Base-by-base conservation (phyloP, 1,140 invertebrate species). In the Drosophila lacteicornis region DNA sequence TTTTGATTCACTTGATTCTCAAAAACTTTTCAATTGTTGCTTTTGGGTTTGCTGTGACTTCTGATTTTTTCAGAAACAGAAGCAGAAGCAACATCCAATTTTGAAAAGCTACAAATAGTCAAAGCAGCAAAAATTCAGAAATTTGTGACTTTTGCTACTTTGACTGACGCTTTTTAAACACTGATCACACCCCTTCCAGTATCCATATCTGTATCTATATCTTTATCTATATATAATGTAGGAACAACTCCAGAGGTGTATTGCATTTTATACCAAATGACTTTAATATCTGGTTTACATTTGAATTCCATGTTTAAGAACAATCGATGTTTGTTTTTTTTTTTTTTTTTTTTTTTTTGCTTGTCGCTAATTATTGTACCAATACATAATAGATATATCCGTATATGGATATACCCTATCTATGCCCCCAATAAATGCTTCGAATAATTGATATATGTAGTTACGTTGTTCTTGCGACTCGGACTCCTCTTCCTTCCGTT, bases 331-430 rank as follows among this genome's bases (percentile, higher is more conserved):
- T 80, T 66, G 49, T 40, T 45, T 50, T 27, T 59, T 62, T 73
- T 67, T 33, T 19, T 62, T 73, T 67, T 33, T 19, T 59, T 30
- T 57, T 50, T 22, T 67, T 50, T 53, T 75, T 87, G 66, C 78
- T 91, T 88, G 70, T 71, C 79, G 83, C 87, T 91, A 87, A 91
- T 87, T 91, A 91, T 91, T 91, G 87, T 91, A 91, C 87, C 87
- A 87, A 85, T 91, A 81, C 78, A 80, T 79, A 78, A 76, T 76
- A 56, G 67, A 79, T 79, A 75, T 62, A 70, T 70, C 82, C 61
- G 46, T 65, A 70, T 61, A 73, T 57, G 67, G 53, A 62, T 69
- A 58, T 55, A 61, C 62, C 74, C 73, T 60, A 80, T 77, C 80
- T 69, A 80, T 84, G 74, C 57, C 80, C 70, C 75, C 74, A 88